Conservation (phyloP, 1,140 invertebrate genomes). For the Acyrthosiphon pisum region DNA sequence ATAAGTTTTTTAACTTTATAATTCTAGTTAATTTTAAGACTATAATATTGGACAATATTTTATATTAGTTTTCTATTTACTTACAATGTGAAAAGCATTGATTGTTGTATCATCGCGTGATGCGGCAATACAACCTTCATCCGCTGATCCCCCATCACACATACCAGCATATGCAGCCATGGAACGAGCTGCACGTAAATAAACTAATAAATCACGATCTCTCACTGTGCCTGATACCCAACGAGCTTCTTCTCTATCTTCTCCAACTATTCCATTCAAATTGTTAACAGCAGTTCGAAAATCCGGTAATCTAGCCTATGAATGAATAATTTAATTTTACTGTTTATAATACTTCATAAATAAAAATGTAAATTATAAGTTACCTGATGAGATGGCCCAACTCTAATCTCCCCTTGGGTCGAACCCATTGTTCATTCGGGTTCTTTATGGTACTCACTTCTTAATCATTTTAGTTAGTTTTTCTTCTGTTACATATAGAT, state of each 20-base stretch:
- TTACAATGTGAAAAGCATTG: conserved; percentile 91
- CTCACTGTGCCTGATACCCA: conserved; percentile 91
- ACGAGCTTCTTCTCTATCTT: conserved; percentile 84
- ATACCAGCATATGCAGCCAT: conserved; percentile 96
- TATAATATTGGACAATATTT: background rate
- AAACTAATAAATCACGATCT: conserved; percentile 96
- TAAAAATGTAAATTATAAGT: conserved; percentile 23
- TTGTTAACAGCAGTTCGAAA: conserved; percentile 69
- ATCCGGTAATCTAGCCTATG: conserved; percentile 79
- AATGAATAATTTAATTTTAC: background rate
- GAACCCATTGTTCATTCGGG: conserved; percentile 62
- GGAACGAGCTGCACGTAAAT: conserved; percentile 91
- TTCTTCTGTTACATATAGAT: background rate
- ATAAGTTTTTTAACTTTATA: background rate
- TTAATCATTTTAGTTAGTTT: conserved; percentile 33
- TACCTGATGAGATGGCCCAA: conserved; percentile 93
- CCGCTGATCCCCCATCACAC: conserved; percentile 96
- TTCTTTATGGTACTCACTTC: conserved; percentile 24
- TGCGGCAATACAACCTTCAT: conserved; percentile 95
- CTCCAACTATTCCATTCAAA: conserved; percentile 77
- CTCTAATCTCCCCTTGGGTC: conserved; percentile 93
- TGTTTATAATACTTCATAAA: background rate
- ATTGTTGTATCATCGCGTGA: conserved; percentile 97
- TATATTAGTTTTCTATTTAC: conserved; percentile 60
- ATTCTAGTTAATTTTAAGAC: background rate